Percentiles rank a stretch among this genome's conserved stretches.
Conservation (phyloP, 2,888 invertebrate genomes). For the Chalcosyrphus nemorum region DNA sequence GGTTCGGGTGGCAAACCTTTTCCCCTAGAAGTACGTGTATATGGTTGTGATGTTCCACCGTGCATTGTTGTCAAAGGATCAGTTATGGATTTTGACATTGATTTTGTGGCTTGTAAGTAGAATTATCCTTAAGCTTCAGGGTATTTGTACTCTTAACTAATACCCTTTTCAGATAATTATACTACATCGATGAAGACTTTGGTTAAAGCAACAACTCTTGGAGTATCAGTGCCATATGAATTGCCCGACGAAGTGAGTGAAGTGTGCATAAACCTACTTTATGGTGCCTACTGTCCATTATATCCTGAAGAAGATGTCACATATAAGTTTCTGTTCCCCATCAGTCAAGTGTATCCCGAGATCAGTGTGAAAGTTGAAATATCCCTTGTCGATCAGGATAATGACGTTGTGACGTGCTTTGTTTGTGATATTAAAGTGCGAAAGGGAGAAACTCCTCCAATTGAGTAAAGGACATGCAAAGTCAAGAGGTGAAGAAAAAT, state of each 20-base stretch:
- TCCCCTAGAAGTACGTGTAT: slow-evolving; percentile 76
- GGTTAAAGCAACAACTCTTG: slow-evolving; percentile 77
- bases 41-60: slow-evolving; percentile 77
- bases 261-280: slow-evolving; percentile 77
- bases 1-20: slow-evolving; percentile 70
- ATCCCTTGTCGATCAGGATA: slow-evolving; percentile 75
- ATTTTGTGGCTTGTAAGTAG: slow-evolving; percentile 77
- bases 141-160: background rate
- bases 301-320: slow-evolving; percentile 78
- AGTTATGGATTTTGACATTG: slow-evolving; percentile 77
- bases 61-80: slow-evolving; percentile 77
- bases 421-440: slow-evolving; percentile 77
- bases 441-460: slow-evolving; percentile 68
- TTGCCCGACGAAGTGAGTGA: slow-evolving; percentile 77
- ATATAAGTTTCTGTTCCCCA: slow-evolving; percentile 78
- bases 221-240: slow-evolving; percentile 77
- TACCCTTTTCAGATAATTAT: slow-evolving; percentile 22
- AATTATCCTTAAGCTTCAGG: too few relatives aligned
- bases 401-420: slow-evolving; percentile 77
- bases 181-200: slow-evolving; percentile 76
- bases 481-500: background rate
- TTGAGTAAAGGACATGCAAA: background rate
- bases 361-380: slow-evolving; percentile 79
- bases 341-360: slow-evolving; percentile 78
- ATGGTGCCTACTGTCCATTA: slow-evolving; percentile 79